Percentiles rank a stretch among this genome's conserved stretches.
Evolutionary conservation across 1,140 invertebrate species (phyloP).

Genomic region (Drosophila varians): DNA sequence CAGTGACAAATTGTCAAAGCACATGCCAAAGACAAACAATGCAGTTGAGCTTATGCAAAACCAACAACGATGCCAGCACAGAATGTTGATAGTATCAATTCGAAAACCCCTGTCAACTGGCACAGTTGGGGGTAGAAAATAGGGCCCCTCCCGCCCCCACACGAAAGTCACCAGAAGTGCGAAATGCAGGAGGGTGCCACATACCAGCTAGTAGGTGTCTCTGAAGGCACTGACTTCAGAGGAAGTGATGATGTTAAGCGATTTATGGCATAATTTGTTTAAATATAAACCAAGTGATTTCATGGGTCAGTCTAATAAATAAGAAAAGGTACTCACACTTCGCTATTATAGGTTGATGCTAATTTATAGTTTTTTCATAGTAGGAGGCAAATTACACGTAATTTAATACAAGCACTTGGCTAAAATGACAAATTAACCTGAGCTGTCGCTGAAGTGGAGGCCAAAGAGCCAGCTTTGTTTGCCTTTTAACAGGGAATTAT

Average conservation of each 20-base stretch:
- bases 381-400: conserved; percentile 60
- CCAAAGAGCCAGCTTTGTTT: too few relatives aligned
- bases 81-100: conserved; percentile 80
- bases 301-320: conserved; percentile 47
- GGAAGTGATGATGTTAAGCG: conserved; percentile 1
- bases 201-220: too few relatives aligned
- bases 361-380: too few relatives aligned
- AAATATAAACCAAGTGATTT: conserved; percentile 77
- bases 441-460: too few relatives aligned
- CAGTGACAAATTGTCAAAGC: conserved; percentile 73
- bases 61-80: conserved; percentile 13
- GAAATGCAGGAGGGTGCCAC: conserved; percentile 37
- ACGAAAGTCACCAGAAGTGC: conserved; percentile 40
- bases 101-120: conserved; percentile 69
- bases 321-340: conserved; percentile 46
- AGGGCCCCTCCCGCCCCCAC: conserved; percentile 4
- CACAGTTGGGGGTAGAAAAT: conserved; percentile 53
- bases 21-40: conserved; percentile 77
- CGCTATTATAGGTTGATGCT: conserved; percentile 30
- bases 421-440: conserved; percentile 62
- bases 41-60: conserved; percentile 63
- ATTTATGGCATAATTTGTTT: conserved; percentile 73
- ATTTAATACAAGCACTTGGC: conserved; percentile 75
- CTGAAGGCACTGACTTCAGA: conserved; percentile 22
- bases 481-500: too few relatives aligned